A percentile compares a stretch with the other conserved stretches of the same genome.
These are phyloP conservation scores for Halcyon badia DNA, from an alignment of 2,797 vertebrate genomes.

Conservation along the genomic window DNA sequence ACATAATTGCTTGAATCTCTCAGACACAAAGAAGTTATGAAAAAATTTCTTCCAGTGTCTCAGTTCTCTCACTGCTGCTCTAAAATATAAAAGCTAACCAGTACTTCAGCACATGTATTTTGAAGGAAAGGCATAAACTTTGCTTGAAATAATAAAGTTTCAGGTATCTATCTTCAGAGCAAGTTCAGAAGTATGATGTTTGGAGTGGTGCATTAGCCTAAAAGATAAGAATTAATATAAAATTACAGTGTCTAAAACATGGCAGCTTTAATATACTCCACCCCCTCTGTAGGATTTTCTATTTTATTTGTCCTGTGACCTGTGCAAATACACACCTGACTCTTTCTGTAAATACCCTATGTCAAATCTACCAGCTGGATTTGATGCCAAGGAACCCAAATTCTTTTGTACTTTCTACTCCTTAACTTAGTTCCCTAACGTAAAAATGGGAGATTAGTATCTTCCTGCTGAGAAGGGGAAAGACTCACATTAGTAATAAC, in stretches of 20 bases:
- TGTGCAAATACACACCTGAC: background rate
- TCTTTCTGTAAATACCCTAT: background rate
- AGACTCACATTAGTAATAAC: background rate
- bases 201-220: background rate
- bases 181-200: background rate
- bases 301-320: background rate
- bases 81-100: background rate
- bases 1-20: background rate
- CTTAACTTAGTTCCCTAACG: background rate
- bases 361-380: background rate
- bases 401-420: background rate
- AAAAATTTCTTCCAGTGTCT: background rate
- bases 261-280: background rate
- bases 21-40: background rate
- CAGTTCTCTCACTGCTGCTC: background rate
- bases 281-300: background rate
- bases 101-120: background rate
- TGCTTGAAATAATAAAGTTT: constrained; percentile 2
- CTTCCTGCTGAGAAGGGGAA: background rate
- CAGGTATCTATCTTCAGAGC: background rate
- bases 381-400: background rate
- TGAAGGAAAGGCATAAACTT: background rate
- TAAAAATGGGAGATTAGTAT: background rate
- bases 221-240: background rate
- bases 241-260: background rate